phyloP scores from a whole-genome alignment of 2,113 vertebrate species.

The Mormyrus lacerda region DNA sequence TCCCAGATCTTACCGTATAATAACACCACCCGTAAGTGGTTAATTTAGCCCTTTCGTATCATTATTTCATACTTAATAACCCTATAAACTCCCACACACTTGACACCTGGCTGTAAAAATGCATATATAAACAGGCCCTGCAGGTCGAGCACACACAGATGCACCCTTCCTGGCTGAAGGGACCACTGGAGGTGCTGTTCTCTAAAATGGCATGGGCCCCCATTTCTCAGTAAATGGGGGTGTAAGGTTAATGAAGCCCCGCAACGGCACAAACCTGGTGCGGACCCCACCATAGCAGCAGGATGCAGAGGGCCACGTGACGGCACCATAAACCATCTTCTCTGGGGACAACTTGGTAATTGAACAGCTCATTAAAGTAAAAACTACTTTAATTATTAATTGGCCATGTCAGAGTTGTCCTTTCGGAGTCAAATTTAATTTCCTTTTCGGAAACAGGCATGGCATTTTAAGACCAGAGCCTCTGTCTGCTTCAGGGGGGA shows the following conservation, averaged over 20 bases:
- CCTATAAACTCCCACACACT: not conserved
- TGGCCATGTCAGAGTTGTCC: conserved; percentile 86
- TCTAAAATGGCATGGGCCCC: conserved; percentile 11
- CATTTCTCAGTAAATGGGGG: conserved; percentile 63
- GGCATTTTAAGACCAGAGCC: conserved; percentile 51
- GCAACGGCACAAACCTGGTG: conserved; percentile 63
- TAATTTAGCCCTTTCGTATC: not conserved
- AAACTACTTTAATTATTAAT: conserved; percentile 86
- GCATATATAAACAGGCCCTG: not conserved
- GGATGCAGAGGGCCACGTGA: conserved; percentile 48
- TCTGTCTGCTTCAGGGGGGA: conserved; percentile 34
- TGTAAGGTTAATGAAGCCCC: conserved; percentile 82
- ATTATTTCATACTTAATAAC: not conserved
- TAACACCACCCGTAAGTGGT: not conserved
- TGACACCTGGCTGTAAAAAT: not conserved
- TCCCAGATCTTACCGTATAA: not conserved
- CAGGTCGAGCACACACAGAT: not conserved
- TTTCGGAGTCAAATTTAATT: conserved; percentile 81
- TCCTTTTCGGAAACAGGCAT: conserved; percentile 49
- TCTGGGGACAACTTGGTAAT: conserved; percentile 78
- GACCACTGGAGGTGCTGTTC: not conserved
- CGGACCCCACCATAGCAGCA: conserved; percentile 26
- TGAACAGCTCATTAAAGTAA: conserved; percentile 86
- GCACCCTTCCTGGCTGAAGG: not conserved
- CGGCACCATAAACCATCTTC: conserved; percentile 72